phyloP scores from a whole-genome alignment of 2,113 vertebrate genomes.

The Chiloscyllium plagiosum region DNA sequence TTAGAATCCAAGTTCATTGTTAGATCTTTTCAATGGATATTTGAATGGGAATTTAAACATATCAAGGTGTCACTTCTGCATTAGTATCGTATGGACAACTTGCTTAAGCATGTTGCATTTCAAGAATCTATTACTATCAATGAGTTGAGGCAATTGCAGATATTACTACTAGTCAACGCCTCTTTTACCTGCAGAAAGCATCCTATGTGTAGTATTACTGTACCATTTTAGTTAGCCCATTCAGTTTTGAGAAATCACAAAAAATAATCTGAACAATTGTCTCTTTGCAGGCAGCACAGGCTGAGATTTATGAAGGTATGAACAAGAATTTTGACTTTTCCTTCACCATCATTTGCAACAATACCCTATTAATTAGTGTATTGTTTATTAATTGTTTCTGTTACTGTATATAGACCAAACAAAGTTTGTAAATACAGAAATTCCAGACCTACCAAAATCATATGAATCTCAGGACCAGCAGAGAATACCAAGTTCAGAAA shows the following conservation, averaged over 20 bases:
- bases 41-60: neutral
- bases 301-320: conserved; percentile 70
- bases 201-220: neutral
- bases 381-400: conserved; percentile 40
- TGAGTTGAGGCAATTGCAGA: neutral
- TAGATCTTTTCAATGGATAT: neutral
- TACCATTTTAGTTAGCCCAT: conserved; percentile 37
- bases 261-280: conserved; percentile 46
- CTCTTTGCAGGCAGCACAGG: conserved; percentile 73
- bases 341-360: neutral
- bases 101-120: neutral
- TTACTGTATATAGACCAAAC: conserved; percentile 54
- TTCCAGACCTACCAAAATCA: conserved; percentile 65
- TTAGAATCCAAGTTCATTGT: neutral
- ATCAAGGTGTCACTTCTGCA: neutral
- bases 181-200: neutral
- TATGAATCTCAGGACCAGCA: conserved; percentile 58
- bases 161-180: neutral
- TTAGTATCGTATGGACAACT: neutral
- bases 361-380: neutral
- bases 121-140: neutral
- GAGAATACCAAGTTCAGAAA: conserved; percentile 47
- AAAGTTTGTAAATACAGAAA: conserved; percentile 60
- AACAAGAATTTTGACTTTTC: conserved; percentile 32
- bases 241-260: conserved; percentile 44